Conservation (phyloP, 1,140 invertebrate genomes). For the Chrysoperla carnea region DNA sequence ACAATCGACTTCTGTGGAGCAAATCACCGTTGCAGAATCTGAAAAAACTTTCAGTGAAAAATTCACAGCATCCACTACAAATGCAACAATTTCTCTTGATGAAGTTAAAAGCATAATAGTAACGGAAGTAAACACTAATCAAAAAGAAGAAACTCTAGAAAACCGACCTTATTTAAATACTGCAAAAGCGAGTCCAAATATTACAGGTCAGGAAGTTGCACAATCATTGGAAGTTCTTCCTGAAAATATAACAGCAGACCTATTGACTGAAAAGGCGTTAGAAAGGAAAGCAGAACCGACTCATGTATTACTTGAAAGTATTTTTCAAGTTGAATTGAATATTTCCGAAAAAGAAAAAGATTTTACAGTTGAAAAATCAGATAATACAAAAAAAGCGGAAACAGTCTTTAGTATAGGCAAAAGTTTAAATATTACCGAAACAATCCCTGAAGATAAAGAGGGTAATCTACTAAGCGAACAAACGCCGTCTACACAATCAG, state of each 20-base stretch:
- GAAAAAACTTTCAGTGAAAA: slow-evolving; percentile 13
- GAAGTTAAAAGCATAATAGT: slow-evolving; percentile 25
- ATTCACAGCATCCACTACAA: slow-evolving; percentile 16
- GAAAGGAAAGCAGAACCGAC: slow-evolving; percentile 21
- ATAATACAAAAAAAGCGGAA: slow-evolving; percentile 21
- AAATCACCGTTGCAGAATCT: slow-evolving; percentile 13
- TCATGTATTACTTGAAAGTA: slow-evolving; percentile 26
- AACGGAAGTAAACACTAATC: slow-evolving; percentile 23
- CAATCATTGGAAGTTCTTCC: slow-evolving; percentile 23
- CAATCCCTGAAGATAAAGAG: slow-evolving; percentile 29
- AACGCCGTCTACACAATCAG: slow-evolving; percentile 19
- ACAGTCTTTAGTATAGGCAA: slow-evolving; percentile 22
- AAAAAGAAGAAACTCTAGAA: slow-evolving; percentile 17
- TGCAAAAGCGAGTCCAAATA: slow-evolving; percentile 13
- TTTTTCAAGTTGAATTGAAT: slow-evolving; percentile 27
- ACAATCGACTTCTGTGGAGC: slow-evolving; percentile 10
- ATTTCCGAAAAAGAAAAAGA: slow-evolving; percentile 29
- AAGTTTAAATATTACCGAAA: slow-evolving; percentile 25
- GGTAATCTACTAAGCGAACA: slow-evolving; percentile 15
- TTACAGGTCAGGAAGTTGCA: slow-evolving; percentile 25
- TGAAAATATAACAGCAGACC: slow-evolving; percentile 16
- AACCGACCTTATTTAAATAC: slow-evolving; percentile 2
- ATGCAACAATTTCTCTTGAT: slow-evolving; percentile 22
- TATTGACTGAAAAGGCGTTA: slow-evolving; percentile 13
- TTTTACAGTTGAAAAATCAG: slow-evolving; percentile 18